Evolutionary conservation across 2,113 vertebrate genomes (phyloP).

Genomic region (Haliaeetus leucogaster): DNA sequence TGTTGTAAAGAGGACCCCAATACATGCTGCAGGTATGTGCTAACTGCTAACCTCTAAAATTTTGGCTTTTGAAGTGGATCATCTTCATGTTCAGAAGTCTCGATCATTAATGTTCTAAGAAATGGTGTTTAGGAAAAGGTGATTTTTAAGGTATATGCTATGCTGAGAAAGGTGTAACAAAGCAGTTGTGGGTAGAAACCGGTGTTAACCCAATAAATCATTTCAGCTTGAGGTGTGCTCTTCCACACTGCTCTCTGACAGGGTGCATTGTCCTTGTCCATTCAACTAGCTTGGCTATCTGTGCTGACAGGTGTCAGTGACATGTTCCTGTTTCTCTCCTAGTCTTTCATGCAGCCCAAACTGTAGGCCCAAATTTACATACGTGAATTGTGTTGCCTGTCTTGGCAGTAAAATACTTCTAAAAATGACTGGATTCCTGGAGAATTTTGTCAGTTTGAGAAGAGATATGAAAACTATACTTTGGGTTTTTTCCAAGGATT

Average conservation of each 20-base stretch:
- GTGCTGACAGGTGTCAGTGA: background rate
- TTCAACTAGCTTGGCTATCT: background rate
- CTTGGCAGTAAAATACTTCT: background rate
- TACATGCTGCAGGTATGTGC: slow-evolving; percentile 91
- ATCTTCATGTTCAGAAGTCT: background rate
- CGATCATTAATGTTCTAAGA: background rate
- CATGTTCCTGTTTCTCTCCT: background rate
- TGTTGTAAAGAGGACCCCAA: slow-evolving; percentile 91
- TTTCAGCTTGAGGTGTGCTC: rapidly evolving
- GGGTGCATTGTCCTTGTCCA: background rate
- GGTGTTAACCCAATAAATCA: background rate
- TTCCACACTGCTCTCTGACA: background rate
- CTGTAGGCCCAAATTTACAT: background rate
- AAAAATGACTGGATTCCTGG: background rate
- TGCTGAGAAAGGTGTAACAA: background rate
- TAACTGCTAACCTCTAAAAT: background rate
- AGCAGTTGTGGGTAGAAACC: background rate
- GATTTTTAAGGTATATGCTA: background rate
- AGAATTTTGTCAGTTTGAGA: background rate
- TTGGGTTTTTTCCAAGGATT: background rate
- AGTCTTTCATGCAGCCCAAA: rapidly evolving
- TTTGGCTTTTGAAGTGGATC: background rate
- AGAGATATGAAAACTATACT: background rate
- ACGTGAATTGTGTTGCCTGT: background rate
- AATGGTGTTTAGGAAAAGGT: background rate